Percentiles rank a stretch among this genome's conserved stretches.
Conservation (phyloP, 2,888 invertebrate genomes). For the Eupeodes latifasciatus region DNA sequence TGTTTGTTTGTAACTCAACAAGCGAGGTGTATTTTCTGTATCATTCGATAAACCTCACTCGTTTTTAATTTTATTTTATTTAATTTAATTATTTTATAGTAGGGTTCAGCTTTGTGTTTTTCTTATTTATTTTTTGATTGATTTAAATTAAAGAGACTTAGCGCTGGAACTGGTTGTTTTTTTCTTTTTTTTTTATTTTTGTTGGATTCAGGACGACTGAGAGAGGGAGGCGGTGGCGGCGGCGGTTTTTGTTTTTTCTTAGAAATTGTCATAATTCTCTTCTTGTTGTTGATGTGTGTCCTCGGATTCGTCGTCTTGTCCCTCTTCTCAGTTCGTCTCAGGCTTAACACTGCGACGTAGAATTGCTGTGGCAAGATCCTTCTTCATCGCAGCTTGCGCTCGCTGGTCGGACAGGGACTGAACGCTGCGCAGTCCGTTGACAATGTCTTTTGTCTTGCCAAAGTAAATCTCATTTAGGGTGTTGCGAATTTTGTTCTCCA, state of each 20-base stretch:
- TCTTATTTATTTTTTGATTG: constrained; percentile 22
- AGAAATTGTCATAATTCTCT: constrained; percentile 73
- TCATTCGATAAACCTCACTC: constrained; percentile 67
- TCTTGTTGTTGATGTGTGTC: constrained; percentile 62
- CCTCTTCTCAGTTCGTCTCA: constrained; percentile 82
- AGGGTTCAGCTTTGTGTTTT: constrained; percentile 48
- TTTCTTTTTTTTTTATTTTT: not conserved
- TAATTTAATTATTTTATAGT: constrained; percentile 39
- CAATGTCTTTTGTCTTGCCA: constrained; percentile 99
- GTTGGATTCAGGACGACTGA: constrained; percentile 47
- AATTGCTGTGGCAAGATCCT: constrained; percentile 93
- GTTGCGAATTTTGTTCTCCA: constrained; percentile 99
- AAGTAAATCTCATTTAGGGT: constrained; percentile 99
- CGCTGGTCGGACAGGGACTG: constrained; percentile 93
- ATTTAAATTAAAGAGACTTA: constrained; percentile 49
- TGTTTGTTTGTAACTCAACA: constrained; percentile 53
- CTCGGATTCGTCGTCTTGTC: constrained; percentile 57
- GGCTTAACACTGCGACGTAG: constrained; percentile 91
- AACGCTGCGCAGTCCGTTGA: constrained; percentile 94
- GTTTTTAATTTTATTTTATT: constrained; percentile 34
- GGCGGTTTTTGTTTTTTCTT: constrained; percentile 30
- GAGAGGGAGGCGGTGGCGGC: constrained; percentile 43
- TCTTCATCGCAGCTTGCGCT: constrained; percentile 92
- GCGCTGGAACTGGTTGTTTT: constrained; percentile 46
- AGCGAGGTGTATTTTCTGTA: constrained; percentile 57